Conservation (phyloP, 2,797 vertebrate genomes). For the Tadarida brasiliensis region DNA sequence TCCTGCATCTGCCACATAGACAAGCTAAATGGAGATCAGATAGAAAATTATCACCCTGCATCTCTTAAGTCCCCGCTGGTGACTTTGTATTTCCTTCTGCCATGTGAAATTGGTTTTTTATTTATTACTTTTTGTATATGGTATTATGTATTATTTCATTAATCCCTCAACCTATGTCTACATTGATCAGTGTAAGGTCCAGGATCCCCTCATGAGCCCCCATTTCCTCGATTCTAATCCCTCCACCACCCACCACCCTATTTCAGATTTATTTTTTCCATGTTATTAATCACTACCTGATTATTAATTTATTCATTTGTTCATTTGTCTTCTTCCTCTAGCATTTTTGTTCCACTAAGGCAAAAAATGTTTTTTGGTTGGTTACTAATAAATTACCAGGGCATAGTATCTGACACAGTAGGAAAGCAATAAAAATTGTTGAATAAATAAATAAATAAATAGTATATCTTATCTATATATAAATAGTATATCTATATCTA, state of each 20-base stretch:
- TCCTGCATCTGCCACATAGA: neutral
- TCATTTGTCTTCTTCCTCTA: conserved; percentile 27
- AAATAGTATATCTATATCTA: too few relatives aligned
- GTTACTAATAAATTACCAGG: neutral
- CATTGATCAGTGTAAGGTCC: neutral
- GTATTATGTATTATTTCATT: neutral
- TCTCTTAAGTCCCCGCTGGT: neutral
- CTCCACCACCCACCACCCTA: neutral
- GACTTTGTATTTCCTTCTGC: conserved; percentile 17
- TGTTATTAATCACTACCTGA: neutral
- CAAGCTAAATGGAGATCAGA: neutral
- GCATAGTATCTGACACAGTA: neutral
- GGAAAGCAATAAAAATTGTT: neutral
- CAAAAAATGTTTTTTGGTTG: neutral
- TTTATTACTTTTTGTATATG: conserved; percentile 7
- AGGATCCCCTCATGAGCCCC: neutral
- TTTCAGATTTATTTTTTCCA: neutral
- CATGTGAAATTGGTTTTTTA: neutral
- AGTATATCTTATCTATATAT: too few relatives aligned
- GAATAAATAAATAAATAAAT: neutral
- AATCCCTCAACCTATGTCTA: neutral
- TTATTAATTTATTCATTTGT: neutral
- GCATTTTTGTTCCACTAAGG: neutral
- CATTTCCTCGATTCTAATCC: neutral
- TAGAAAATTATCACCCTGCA: neutral